Evolutionary conservation across 2,888 invertebrate genomes (phyloP), one percentile per base, ranked within the genome.

Genomic region (Nycteola revayana): DNA sequence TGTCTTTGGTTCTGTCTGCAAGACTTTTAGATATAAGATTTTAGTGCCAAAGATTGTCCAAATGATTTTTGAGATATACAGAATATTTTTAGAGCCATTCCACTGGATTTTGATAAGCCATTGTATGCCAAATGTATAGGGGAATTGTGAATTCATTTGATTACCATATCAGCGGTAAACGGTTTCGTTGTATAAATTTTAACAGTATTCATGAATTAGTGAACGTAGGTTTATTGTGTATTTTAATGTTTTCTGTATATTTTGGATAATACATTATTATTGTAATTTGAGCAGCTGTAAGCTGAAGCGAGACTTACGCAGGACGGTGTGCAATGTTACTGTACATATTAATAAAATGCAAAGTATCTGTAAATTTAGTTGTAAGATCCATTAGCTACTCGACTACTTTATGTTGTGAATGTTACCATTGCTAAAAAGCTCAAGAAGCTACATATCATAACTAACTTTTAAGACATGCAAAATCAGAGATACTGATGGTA

Each of bases 11-110:
- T 66, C 58, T 58, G 61, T 62, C 69, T 67, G 42, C 57, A 67
- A 75, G 75, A 78, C 77, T 63, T 63, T 58, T 77, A 82, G 77
- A 70, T 61, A 49, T 85, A 86, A 83, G 79, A 62, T 74, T 78
- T 75, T 81, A 77, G 87, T 88, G 87, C 87, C 87, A 88, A 88
- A 88, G 87, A 86, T 77, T 74, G 75, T 87, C 86, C 87, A 87
- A 87, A 87, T 82, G 75, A 66, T 63, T 66, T 66, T 64, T 69
- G 66, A 69, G 64, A 71, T 73, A 70, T 70, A 72, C 72, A 71
- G 69, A 66, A 63, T 72, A 74, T 73, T 74, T 59, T 57, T 69
- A 69, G 66, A 72, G 76, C 69, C 85, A 84, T 86, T 86, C 86
- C 86, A 82, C 61, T 71, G 65, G 57, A 64, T 59, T 57, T 65